These are phyloP conservation scores for Notospermus geniculatus DNA, from an alignment of 1,140 invertebrate species.

Conservation along the genomic window DNA sequence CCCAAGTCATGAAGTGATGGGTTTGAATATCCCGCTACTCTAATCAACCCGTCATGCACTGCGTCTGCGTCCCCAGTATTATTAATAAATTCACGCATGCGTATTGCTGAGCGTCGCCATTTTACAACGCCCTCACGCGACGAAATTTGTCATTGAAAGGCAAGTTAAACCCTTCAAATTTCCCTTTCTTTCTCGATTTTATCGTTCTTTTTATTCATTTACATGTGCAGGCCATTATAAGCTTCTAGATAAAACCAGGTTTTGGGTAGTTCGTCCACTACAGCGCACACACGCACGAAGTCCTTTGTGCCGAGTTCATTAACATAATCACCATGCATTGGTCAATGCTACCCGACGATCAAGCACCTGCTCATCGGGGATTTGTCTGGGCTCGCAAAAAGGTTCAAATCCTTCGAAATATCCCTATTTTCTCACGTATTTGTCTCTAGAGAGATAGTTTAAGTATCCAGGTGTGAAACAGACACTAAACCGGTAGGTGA, in stretches of 20 bases:
- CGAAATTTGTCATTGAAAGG: not conserved
- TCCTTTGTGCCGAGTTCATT: not conserved
- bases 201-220: not conserved
- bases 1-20: no score
- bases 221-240: not conserved
- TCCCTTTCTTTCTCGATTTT: not conserved
- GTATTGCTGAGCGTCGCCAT: slow-evolving; percentile 5
- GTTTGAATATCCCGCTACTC: no score
- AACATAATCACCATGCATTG: not conserved
- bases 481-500: no score
- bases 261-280: not conserved
- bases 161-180: not conserved
- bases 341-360: no score
- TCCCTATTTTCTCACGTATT: no score
- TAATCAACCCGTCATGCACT: no score
- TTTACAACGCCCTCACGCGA: slow-evolving; percentile 10
- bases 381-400: no score
- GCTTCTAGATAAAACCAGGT: not conserved
- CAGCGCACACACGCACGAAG: not conserved
- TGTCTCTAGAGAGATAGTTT: no score
- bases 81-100: slow-evolving; percentile 2
- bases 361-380: no score
- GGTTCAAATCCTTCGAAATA: no score
- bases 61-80: no score
- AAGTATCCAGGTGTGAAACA: no score